Percentiles rank a stretch among this genome's conserved stretches.
phyloP scores from a whole-genome alignment of 2,888 invertebrate species.

The Drosophila diplacantha region DNA sequence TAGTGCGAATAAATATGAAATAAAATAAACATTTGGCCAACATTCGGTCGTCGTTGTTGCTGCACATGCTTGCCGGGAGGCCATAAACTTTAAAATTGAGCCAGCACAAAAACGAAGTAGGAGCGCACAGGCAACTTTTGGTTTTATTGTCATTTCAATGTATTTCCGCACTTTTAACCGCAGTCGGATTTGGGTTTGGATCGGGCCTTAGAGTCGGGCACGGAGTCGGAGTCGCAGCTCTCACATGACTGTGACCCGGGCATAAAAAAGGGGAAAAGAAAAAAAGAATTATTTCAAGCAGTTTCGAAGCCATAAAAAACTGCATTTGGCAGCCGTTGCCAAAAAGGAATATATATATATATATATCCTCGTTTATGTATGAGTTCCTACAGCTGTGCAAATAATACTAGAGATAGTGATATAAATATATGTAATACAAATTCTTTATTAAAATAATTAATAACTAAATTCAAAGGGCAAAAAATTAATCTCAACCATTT shows the following conservation, averaged over 20 bases:
- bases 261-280: constrained; percentile 41
- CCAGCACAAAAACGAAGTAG: constrained; percentile 38
- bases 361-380: not conserved
- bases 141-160: constrained; percentile 74
- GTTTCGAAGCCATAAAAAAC: constrained; percentile 71
- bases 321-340: constrained; percentile 69
- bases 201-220: constrained; percentile 1
- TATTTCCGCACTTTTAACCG: constrained; percentile 74
- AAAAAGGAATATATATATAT: constrained; percentile 40
- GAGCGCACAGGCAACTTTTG: constrained; percentile 56
- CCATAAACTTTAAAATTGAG: constrained; percentile 66
- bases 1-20: constrained; percentile 38
- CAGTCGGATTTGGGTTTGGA: constrained; percentile 54
- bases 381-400: not conserved
- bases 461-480: not conserved
- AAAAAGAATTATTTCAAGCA: constrained; percentile 65
- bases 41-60: constrained; percentile 44
- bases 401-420: not conserved
- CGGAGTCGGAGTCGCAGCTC: constrained; percentile 19
- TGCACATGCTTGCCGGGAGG: constrained; percentile 59
- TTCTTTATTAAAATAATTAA: not conserved
- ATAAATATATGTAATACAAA: not conserved
- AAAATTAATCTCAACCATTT: not conserved
- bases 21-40: constrained; percentile 63
- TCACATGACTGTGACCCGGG: constrained; percentile 49